Conservation (phyloP, 2,113 vertebrate species). For the Pseudorasbora parva region DNA sequence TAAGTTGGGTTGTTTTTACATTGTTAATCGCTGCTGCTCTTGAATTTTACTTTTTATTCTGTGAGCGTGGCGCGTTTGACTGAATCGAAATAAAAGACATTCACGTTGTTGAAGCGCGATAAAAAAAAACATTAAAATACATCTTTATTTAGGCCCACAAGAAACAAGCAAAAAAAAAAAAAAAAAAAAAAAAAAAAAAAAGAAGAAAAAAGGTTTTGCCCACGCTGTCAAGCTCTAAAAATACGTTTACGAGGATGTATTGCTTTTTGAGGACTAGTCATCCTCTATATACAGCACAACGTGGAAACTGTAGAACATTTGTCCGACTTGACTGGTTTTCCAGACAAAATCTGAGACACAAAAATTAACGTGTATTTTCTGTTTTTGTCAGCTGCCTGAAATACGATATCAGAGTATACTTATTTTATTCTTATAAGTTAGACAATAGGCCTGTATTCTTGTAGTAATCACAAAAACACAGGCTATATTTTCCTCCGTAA, state of each 20-base stretch:
- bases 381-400: neutral
- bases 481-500: neutral
- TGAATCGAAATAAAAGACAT: neutral
- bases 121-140: neutral
- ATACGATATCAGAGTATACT: neutral
- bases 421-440: neutral
- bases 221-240: neutral
- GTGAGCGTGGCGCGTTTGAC: neutral
- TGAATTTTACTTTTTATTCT: neutral
- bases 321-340: conserved; percentile 10
- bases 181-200: too few species aligned
- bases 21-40: neutral
- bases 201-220: neutral
- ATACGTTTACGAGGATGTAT: neutral
- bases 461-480: neutral
- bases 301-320: neutral
- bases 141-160: neutral
- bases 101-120: neutral
- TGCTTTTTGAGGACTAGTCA: neutral
- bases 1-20: neutral
- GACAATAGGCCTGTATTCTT: neutral
- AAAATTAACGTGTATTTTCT: neutral
- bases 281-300: neutral
- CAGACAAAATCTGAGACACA: neutral
- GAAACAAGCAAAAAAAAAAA: too few species aligned